Percentiles rank a stretch among this genome's conserved stretches.
These are phyloP conservation scores for Netelia inedita DNA, from an alignment of 2,888 invertebrate genomes.

Conservation along the genomic window DNA sequence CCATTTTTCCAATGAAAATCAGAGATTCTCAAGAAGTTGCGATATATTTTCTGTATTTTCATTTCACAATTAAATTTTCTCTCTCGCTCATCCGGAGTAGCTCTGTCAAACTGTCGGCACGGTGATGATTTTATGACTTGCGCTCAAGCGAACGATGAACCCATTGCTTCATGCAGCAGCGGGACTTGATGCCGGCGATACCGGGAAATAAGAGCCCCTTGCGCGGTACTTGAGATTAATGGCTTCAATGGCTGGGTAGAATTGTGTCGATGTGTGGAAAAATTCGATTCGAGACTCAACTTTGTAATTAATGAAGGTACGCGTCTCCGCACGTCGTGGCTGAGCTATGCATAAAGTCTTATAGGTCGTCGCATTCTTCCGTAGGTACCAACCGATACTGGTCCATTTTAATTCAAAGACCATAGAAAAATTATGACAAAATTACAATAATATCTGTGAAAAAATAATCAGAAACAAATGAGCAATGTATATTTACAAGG, in stretches of 20 bases:
- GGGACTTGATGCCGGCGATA: constrained; percentile 54
- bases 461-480: constrained; percentile 9
- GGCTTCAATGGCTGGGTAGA: constrained; percentile 22
- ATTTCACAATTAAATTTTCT: neutral
- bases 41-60: neutral
- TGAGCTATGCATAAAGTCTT: neutral
- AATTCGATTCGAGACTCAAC: constrained; percentile 10
- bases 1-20: neutral
- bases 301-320: neutral
- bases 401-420: neutral
- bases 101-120: constrained; percentile 7
- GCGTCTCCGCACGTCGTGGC: neutral
- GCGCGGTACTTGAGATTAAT: constrained; percentile 39
- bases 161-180: constrained; percentile 43
- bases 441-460: neutral
- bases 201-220: constrained; percentile 54
- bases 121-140: constrained; percentile 59
- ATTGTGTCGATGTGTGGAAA: constrained; percentile 13
- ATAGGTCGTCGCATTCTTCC: neutral
- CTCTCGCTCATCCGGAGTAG: neutral
- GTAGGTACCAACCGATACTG: neutral
- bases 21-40: neutral
- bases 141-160: constrained; percentile 19
- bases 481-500: no score
- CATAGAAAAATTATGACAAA: neutral